These are phyloP conservation scores for Pseudococcus longispinus DNA, from an alignment of 2,888 invertebrate species.

Conservation along the genomic window DNA sequence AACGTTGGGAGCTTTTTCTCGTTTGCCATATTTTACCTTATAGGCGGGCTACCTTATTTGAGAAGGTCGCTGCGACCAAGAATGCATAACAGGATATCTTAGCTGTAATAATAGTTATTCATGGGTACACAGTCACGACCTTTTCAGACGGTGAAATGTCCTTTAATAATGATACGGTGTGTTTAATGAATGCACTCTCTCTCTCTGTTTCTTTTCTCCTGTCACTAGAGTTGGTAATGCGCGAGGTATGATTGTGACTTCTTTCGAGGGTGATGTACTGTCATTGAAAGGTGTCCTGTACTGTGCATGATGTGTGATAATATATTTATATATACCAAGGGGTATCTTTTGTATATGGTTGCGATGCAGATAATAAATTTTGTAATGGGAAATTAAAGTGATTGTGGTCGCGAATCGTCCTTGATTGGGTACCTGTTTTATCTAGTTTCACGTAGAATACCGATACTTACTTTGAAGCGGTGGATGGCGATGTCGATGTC, in stretches of 20 bases:
- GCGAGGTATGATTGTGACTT: not conserved
- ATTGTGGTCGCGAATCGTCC: not conserved
- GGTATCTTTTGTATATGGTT: not conserved
- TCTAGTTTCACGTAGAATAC: not conserved
- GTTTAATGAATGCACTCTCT: not conserved
- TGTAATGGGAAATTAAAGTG: constrained; percentile 1
- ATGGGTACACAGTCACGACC: constrained; percentile 20
- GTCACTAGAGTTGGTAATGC: not conserved
- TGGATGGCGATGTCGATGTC: not conserved
- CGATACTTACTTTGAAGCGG: not conserved
- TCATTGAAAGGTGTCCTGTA: not conserved
- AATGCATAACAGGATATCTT: constrained; percentile 26
- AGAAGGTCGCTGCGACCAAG: constrained; percentile 21
- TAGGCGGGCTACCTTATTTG: constrained; percentile 1
- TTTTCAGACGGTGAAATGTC: constrained; percentile 19
- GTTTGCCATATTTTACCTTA: constrained; percentile 22
- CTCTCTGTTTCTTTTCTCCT: not conserved
- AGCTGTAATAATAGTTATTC: constrained; percentile 6
- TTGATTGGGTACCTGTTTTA: constrained; percentile 25
- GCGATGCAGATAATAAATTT: not conserved
- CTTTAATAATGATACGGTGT: constrained; percentile 34
- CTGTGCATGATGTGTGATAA: not conserved
- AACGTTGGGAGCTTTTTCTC: not conserved
- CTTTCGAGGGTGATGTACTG: not conserved
- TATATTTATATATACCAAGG: not conserved